A percentile compares a stretch with the other conserved stretches of the same genome.
phyloP scores from a whole-genome alignment of 1,140 invertebrate genomes.

The Daktulosphaira vitifoliae region DNA sequence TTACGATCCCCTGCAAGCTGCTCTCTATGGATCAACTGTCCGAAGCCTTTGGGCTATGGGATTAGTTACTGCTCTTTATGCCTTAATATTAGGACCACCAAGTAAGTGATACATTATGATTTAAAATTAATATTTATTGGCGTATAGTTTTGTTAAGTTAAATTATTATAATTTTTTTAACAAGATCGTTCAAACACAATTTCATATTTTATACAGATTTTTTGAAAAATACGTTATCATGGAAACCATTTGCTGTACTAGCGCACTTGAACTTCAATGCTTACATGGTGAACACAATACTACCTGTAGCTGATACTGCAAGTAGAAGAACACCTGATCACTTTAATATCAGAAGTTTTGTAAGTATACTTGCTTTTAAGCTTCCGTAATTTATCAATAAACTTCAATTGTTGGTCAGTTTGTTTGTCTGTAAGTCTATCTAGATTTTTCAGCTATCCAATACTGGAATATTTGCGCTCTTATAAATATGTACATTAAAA shows the following conservation, averaged over 20 bases:
- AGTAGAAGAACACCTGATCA: slow-evolving; percentile 45
- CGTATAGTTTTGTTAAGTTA: not conserved
- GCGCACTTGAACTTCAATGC: slow-evolving; percentile 61
- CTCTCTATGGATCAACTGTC: slow-evolving; percentile 36
- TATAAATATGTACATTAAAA: too few relatives aligned
- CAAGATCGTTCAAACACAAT: too few relatives aligned
- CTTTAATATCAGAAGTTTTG: slow-evolving; percentile 41
- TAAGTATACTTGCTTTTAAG: slow-evolving; percentile 38
- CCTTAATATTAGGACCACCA: slow-evolving; percentile 34
- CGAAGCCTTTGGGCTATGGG: slow-evolving; percentile 35
- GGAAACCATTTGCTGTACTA: slow-evolving; percentile 58
- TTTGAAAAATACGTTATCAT: slow-evolving; percentile 54
- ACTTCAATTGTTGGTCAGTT: not conserved
- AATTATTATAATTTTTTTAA: not conserved
- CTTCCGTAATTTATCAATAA: not conserved
- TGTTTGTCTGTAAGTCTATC: not conserved
- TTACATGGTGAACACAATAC: slow-evolving; percentile 53
- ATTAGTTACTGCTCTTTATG: slow-evolving; percentile 36
- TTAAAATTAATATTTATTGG: too few relatives aligned
- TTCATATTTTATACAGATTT: slow-evolving; percentile 47
- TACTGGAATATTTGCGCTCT: too few relatives aligned
- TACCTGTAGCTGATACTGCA: slow-evolving; percentile 46
- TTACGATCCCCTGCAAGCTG: slow-evolving; percentile 35
- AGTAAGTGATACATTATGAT: slow-evolving; percentile 30
- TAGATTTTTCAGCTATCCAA: slow-evolving; percentile 30